Evolutionary conservation across 2,888 invertebrate species (phyloP).

Genomic region (Ichneumon xanthorius): DNA sequence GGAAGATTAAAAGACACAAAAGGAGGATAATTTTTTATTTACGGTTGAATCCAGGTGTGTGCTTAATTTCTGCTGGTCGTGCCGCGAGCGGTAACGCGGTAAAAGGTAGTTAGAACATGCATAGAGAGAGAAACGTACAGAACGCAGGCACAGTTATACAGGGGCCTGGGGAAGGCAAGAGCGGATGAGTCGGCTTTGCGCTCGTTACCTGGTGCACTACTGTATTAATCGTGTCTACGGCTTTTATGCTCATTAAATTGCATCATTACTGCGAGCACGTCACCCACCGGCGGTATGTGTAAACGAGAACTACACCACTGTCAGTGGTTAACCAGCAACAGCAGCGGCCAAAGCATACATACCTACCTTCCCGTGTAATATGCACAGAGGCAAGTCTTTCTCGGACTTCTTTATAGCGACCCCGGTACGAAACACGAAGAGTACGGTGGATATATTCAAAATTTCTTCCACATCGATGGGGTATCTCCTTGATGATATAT

Average conservation of each 20-base stretch:
- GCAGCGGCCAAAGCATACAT: neutral
- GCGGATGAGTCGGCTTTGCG: neutral
- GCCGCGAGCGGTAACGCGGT: neutral
- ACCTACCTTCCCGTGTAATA: neutral
- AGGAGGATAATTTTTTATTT: neutral
- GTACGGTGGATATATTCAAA: neutral
- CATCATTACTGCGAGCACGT: constrained; percentile 20
- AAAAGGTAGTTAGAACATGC: neutral
- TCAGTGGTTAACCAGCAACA: neutral
- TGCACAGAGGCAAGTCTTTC: neutral
- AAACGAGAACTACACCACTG: neutral
- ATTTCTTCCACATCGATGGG: neutral
- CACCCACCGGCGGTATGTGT: neutral
- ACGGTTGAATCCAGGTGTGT: neutral
- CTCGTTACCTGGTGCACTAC: constrained; percentile 13
- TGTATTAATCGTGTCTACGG: constrained; percentile 15
- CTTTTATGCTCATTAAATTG: constrained; percentile 45
- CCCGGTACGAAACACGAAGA: neutral
- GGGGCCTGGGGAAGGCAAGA: neutral
- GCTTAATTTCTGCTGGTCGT: neutral
- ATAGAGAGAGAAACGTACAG: constrained; percentile 1
- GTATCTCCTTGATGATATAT: too few relatives aligned
- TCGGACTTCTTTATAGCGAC: neutral
- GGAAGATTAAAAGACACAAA: neutral
- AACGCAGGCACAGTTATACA: neutral